These are phyloP conservation scores for Poecilia latipinna DNA, from an alignment of 2,113 vertebrate species.

Conservation along the genomic window DNA sequence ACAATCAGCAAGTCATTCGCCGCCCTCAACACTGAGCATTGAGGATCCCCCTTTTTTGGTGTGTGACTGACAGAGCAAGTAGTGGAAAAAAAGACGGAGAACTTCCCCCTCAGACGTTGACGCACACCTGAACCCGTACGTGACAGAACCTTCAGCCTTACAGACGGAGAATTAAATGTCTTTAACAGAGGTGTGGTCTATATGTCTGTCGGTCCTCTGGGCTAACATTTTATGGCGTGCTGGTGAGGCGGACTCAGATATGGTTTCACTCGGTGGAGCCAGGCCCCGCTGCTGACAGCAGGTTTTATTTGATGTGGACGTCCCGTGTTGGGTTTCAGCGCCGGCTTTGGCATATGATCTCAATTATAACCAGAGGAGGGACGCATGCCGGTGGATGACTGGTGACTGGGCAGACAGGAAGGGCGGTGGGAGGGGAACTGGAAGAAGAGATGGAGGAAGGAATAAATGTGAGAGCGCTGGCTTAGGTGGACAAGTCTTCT, in stretches of 20 bases:
- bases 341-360: slow-evolving; percentile 81
- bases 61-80: slow-evolving; percentile 33
- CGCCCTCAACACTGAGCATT: neutral
- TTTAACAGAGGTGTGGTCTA: slow-evolving; percentile 48
- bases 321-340: slow-evolving; percentile 77
- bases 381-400: slow-evolving; percentile 69
- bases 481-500: slow-evolving; percentile 28
- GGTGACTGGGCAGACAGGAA: slow-evolving; percentile 64
- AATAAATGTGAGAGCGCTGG: slow-evolving; percentile 26
- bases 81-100: slow-evolving; percentile 22
- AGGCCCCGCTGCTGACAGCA: slow-evolving; percentile 73
- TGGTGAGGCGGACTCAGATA: slow-evolving; percentile 71
- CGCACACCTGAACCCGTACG: slow-evolving; percentile 12
- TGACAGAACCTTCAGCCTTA: slow-evolving; percentile 40
- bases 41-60: neutral
- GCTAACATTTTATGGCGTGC: slow-evolving; percentile 70
- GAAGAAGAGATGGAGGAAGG: slow-evolving; percentile 56
- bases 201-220: slow-evolving; percentile 47
- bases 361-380: slow-evolving; percentile 78
- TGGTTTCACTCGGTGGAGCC: slow-evolving; percentile 73
- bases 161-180: slow-evolving; percentile 53
- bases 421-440: slow-evolving; percentile 11
- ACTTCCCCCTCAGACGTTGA: slow-evolving; percentile 25
- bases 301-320: slow-evolving; percentile 81
- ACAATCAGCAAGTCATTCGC: neutral